Evolutionary conservation across 2,113 vertebrate species (phyloP).

Genomic region (Nyctibius bracteatus): DNA sequence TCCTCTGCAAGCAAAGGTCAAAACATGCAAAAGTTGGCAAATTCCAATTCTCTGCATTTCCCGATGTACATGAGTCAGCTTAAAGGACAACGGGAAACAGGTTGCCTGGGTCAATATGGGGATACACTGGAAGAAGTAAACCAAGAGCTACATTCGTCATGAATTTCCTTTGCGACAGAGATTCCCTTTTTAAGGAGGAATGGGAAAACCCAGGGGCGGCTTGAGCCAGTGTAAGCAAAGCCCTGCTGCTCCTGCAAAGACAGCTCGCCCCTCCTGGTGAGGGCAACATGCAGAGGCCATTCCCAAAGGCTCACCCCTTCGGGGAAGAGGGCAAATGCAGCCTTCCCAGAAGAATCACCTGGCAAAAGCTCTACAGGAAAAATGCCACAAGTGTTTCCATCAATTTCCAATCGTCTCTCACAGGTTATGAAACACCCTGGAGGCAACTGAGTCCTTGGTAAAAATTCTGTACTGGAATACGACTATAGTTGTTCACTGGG

Average conservation of each 20-base stretch:
- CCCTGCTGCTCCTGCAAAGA: accelerated
- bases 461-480: not conserved
- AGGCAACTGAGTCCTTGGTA: not conserved
- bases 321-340: not conserved
- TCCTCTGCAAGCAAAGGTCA: not conserved
- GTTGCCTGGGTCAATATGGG: not conserved
- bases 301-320: not conserved
- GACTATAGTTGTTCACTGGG: not conserved
- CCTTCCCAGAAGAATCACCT: not conserved
- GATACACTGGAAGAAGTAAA: not conserved
- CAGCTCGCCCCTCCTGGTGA: not conserved
- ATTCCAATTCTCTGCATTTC: not conserved
- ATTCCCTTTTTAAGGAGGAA: not conserved
- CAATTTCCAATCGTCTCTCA: not conserved
- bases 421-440: not conserved
- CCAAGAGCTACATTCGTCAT: not conserved
- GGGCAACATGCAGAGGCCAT: not conserved
- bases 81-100: accelerated
- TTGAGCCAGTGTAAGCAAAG: not conserved
- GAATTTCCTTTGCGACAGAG: not conserved
- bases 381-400: not conserved
- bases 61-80: not conserved
- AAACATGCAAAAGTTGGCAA: not conserved
- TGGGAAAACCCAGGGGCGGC: not conserved
- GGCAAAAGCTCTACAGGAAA: not conserved